A percentile compares a stretch with the other conserved stretches of the same genome.
These are phyloP conservation scores for Lochmaea capreae DNA, from an alignment of 2,888 invertebrate species.

Conservation along the genomic window DNA sequence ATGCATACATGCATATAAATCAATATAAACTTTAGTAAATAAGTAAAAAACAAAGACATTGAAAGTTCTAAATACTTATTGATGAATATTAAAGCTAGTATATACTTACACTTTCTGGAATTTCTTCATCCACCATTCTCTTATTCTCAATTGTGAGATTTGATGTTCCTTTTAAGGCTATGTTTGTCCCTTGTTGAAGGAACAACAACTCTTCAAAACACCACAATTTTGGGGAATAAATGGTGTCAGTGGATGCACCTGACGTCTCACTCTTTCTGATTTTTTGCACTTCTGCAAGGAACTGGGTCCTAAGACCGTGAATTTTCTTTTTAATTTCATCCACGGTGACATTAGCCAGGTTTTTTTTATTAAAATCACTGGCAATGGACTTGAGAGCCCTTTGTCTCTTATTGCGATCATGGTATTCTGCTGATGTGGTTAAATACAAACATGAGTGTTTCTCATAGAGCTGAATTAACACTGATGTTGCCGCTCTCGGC, in stretches of 20 bases:
- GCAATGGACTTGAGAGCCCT: neutral
- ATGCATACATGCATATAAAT: too few relatives aligned
- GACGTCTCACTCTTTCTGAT: neutral
- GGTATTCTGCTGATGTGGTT: neutral
- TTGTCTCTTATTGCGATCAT: neutral
- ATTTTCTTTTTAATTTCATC: neutral
- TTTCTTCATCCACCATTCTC: neutral
- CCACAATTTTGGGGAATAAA: neutral
- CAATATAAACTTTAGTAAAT: too few relatives aligned
- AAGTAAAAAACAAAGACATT: too few relatives aligned
- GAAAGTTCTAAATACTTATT: too few relatives aligned
- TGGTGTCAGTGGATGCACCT: neutral
- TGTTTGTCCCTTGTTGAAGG: neutral
- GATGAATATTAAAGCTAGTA: too few relatives aligned
- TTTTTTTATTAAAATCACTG: neutral
- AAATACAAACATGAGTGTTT: neutral
- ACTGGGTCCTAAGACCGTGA: neutral
- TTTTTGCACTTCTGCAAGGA: neutral
- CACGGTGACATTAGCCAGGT: neutral
- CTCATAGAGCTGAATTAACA: too few relatives aligned
- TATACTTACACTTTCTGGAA: neutral
- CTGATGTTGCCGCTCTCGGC: too few relatives aligned
- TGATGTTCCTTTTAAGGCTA: neutral
- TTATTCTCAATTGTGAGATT: neutral
- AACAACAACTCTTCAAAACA: neutral